Conservation (phyloP, 2,797 vertebrate genomes). For the Vipera ursinii region DNA sequence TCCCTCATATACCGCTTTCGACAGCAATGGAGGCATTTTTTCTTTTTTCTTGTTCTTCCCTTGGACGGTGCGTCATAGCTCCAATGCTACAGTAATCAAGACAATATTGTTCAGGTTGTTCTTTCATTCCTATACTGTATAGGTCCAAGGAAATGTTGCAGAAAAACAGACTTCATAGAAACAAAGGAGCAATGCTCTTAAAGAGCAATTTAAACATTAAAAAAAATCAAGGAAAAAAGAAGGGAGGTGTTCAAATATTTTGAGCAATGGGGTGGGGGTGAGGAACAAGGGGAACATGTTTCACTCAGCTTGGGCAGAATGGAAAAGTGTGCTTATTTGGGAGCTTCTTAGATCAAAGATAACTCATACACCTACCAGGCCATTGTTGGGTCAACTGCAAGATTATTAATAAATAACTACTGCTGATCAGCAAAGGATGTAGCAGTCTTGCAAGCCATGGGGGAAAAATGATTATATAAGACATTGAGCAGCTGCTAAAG, state of each 20-base stretch:
- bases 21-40: background rate
- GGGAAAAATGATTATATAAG: too few relatives aligned
- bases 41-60: background rate
- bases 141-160: background rate
- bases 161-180: background rate
- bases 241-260: background rate
- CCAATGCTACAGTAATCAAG: background rate
- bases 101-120: background rate
- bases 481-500: background rate
- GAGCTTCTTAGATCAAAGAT: background rate
- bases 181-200: background rate
- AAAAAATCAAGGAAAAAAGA: background rate
- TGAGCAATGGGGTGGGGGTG: background rate
- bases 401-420: background rate
- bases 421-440: background rate
- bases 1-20: background rate
- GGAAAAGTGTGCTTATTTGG: background rate
- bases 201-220: background rate
- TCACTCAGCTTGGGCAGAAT: background rate
- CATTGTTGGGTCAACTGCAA: background rate
- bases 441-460: background rate
- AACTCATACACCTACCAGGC: background rate
- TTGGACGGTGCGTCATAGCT: background rate
- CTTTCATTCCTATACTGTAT: background rate
- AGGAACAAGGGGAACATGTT: background rate